Conservation (phyloP, 2,888 invertebrate genomes). For the Lasioglossum calceatum region DNA sequence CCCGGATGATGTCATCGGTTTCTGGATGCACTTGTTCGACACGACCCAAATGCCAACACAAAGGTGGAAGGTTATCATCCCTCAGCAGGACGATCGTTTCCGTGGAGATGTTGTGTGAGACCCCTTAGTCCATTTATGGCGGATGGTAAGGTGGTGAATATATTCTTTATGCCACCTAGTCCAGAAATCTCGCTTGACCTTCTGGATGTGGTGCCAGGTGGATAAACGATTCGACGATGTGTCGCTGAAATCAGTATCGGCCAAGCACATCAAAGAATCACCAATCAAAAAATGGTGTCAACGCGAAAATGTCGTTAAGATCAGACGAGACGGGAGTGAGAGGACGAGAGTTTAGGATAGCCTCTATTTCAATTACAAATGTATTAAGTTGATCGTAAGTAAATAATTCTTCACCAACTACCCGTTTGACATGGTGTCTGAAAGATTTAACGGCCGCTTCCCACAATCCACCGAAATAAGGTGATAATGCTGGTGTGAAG, state of each 20-base stretch:
- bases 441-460: neutral
- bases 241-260: neutral
- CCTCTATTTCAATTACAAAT: neutral
- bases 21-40: neutral
- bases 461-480: neutral
- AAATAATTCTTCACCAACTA: neutral
- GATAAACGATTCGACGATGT: neutral
- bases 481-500: neutral
- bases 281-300: slow-evolving; percentile 21
- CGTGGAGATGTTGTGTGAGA: neutral
- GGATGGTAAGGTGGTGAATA: too few relatives aligned
- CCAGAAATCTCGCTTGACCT: too few relatives aligned
- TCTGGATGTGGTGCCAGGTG: neutral
- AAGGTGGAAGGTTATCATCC: slow-evolving; percentile 2
- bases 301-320: neutral
- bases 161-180: too few relatives aligned
- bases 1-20: too few relatives aligned
- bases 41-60: neutral
- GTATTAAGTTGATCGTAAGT: neutral
- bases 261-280: neutral
- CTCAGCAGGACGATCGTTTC: neutral
- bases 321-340: slow-evolving; percentile 3
- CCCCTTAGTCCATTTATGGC: neutral
- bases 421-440: neutral
- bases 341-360: neutral